Evolutionary conservation across 2,113 vertebrate species (phyloP), one percentile per base, ranked within the genome.

Genomic region (Prietella phreatophila): DNA sequence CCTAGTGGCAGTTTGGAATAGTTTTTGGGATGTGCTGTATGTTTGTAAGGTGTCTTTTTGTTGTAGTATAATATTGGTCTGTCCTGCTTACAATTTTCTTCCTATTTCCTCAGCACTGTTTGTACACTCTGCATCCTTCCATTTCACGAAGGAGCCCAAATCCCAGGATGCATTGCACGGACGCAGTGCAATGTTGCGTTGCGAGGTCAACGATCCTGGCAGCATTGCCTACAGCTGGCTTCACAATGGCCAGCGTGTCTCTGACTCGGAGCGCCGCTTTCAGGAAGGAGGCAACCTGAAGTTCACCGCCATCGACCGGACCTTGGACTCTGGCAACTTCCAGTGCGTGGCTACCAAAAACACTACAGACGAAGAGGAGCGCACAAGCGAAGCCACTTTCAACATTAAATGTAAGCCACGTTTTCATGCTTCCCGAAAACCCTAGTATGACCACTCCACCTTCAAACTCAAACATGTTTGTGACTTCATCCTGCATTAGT

Each of bases 341-440:
- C 96, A 97, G 90, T 97, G 97, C 0, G 92, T 97, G 78, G 97
- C 95, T 0, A 93, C 86, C 82, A 94, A 94, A 8, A 67, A 91
- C 5, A 7, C 85, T 55, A 96, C 92, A 0, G 95, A 95, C 82
- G 96, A 97, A 89, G 95, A 96, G 88, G 93, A 87, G 0, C 93
- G 33, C 56, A 95, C 96, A 0, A 87, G 93, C 83, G 96, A 95
- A 0, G 97, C 95, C 0, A 96, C 95, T 65, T 97, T 97, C 95
- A 97, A 97, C 83, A 97, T 97, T 91, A 97, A 97, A 90, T 97
- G 97, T 97, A 93, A 97, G 97, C 25, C 47, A 25, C 53, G 85
- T 9, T 14, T 30, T 42, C 33, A 39, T 56, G 50, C 30, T 42
- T 71, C 27, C 60, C 58, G 20, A 55, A 82, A 84, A 76, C 33